These are phyloP conservation scores for Lordiphosa clarofinis DNA, from an alignment of 1,140 invertebrate genomes.

Conservation along the genomic window DNA sequence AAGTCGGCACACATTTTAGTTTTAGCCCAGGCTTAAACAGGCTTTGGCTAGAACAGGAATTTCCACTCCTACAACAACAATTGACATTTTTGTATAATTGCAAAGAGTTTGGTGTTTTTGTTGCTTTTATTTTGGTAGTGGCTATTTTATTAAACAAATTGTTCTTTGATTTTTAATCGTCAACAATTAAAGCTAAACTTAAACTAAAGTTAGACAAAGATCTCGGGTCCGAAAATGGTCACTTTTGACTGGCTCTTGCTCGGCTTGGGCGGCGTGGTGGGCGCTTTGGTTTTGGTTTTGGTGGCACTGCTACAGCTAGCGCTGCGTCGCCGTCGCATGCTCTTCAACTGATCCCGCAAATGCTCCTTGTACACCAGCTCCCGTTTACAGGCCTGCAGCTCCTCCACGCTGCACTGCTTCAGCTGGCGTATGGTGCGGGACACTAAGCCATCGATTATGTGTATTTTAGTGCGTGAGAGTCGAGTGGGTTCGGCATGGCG, in stretches of 20 bases:
- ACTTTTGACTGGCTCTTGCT: slow-evolving; percentile 14
- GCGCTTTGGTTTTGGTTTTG: slow-evolving; percentile 33
- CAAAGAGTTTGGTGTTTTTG: slow-evolving; percentile 12
- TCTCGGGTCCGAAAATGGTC: slow-evolving; percentile 48
- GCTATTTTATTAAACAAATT: slow-evolving; percentile 12
- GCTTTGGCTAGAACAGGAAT: slow-evolving; percentile 68
- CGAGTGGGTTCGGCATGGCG: slow-evolving; percentile 61
- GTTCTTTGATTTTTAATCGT: slow-evolving; percentile 68
- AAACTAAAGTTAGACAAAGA: slow-evolving; percentile 41
- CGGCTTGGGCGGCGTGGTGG: slow-evolving; percentile 55
- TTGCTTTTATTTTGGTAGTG: neutral
- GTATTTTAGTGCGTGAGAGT: slow-evolving; percentile 64
- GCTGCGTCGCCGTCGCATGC: slow-evolving; percentile 24
- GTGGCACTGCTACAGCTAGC: neutral
- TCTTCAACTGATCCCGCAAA: slow-evolving; percentile 43
- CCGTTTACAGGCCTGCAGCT: slow-evolving; percentile 61
- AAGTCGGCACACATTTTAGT: slow-evolving; percentile 47
- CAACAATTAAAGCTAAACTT: slow-evolving; percentile 58
- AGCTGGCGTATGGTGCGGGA: slow-evolving; percentile 56
- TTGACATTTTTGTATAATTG: slow-evolving; percentile 66
- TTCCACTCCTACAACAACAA: slow-evolving; percentile 73
- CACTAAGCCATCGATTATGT: slow-evolving; percentile 65
- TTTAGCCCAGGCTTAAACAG: slow-evolving; percentile 61
- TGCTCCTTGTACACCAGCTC: slow-evolving; percentile 65
- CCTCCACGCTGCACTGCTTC: slow-evolving; percentile 62